Conservation (phyloP, 2,113 vertebrate genomes). For the Camelus bactrianus region DNA sequence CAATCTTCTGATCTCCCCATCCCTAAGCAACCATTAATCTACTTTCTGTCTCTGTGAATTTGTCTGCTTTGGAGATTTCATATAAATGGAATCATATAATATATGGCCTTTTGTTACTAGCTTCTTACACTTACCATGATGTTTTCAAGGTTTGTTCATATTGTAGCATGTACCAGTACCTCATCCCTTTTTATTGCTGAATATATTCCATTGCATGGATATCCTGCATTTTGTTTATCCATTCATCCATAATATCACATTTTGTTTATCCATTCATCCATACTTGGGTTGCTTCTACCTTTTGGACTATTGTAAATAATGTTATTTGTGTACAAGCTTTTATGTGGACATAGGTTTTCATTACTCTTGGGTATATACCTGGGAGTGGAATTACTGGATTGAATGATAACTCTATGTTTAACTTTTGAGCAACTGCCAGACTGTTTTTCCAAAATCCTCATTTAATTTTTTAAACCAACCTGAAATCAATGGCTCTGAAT, state of each 20-base stretch:
- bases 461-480: neutral
- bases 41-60: neutral
- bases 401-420: neutral
- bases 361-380: neutral
- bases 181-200: neutral
- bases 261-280: neutral
- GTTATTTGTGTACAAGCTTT: neutral
- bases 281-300: neutral
- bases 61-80: neutral
- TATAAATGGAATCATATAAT: neutral
- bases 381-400: neutral
- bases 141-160: neutral
- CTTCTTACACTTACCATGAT: neutral
- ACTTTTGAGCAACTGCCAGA: neutral
- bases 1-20: neutral
- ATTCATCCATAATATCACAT: neutral
- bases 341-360: neutral
- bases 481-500: conserved; percentile 21
- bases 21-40: neutral
- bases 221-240: neutral
- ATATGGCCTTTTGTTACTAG: neutral
- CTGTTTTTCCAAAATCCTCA: neutral
- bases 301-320: neutral
- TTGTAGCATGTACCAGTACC: neutral
- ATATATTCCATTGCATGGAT: neutral